Conservation (phyloP, 2,888 invertebrate species). For the Allolobophora icterica region DNA sequence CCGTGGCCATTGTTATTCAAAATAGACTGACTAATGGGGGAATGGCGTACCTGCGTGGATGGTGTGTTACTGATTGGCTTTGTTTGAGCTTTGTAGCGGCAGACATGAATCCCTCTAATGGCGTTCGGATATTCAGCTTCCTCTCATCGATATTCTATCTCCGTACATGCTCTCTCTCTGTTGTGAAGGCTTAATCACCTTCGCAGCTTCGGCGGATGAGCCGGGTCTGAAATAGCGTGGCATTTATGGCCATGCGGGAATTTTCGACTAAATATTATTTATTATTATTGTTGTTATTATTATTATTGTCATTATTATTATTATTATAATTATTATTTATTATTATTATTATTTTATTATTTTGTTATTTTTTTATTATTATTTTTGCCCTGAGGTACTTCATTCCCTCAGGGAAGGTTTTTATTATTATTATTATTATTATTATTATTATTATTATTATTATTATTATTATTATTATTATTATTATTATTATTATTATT, state of each 20-base stretch:
- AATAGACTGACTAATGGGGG: background rate
- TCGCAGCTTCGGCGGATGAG: background rate
- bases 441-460: too few species aligned
- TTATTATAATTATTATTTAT: too few species aligned
- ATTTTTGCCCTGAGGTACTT: too few species aligned
- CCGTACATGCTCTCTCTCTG: background rate
- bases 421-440: too few species aligned
- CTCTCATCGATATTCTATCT: slow-evolving; percentile 12
- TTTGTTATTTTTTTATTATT: too few species aligned
- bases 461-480: too few species aligned
- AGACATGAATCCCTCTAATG: background rate
- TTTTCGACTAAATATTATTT: background rate
- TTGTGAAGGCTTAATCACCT: background rate
- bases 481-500: background rate
- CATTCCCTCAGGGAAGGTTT: too few species aligned
- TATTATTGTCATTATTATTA: background rate
- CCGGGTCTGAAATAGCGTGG: background rate
- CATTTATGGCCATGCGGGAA: background rate
- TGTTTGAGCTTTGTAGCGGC: background rate
- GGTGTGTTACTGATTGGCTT: slow-evolving; percentile 17
- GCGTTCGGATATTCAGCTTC: background rate
- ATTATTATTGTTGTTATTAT: too few species aligned
- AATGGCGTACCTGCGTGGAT: background rate
- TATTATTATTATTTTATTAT: too few species aligned
- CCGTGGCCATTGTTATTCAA: background rate